Evolutionary conservation across 2,888 invertebrate species (phyloP), one percentile per base, ranked within the genome.

Genomic region (Bombylius major): DNA sequence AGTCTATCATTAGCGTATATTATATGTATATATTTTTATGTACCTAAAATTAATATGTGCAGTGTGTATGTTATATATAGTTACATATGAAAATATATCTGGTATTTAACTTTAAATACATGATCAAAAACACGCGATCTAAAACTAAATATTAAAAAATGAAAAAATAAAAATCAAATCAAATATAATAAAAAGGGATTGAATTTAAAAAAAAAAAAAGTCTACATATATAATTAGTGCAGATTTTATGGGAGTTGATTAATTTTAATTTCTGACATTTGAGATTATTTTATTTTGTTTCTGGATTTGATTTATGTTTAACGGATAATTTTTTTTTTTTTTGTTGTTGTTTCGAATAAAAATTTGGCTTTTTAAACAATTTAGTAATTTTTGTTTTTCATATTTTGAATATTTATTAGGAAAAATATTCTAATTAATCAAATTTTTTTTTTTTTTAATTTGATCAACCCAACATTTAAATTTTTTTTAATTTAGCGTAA

Each of bases 171-270:
- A 11, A 8, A 42, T 36, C 5, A 5, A 36, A 42, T 42, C 8
- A 42, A 11, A 42, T 11, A 42, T 11, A 1, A 36, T 36, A 36
- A 36, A 36, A 11, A 42, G 11, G 39, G 39, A 42, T 42, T 42
- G 5, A 42, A 42, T 5, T 4, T 2, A 23, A 23, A 23, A 2
- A 23, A 1, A 2, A 23, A 23, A 23, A 23, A 2, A 23, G 23
- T 23, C 23, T 23, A n/a, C n/a, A n/a, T 51, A 56, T 59, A 53
- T 59, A 59, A 59, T 59, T 59, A 59, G 56, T 56, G 59, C 56
- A 54, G 57, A 59, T 59, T 59, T 59, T 57, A 59, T 56, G 57
- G 52, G 48, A 49, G 59, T 56, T 59, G 59, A 59, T 59, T 59
- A 59, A 59, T 59, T 59, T 57, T 54, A 44, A 54, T 48, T 59